Evolutionary conservation across 2,113 vertebrate species (phyloP).

Genomic region (Colius striatus): DNA sequence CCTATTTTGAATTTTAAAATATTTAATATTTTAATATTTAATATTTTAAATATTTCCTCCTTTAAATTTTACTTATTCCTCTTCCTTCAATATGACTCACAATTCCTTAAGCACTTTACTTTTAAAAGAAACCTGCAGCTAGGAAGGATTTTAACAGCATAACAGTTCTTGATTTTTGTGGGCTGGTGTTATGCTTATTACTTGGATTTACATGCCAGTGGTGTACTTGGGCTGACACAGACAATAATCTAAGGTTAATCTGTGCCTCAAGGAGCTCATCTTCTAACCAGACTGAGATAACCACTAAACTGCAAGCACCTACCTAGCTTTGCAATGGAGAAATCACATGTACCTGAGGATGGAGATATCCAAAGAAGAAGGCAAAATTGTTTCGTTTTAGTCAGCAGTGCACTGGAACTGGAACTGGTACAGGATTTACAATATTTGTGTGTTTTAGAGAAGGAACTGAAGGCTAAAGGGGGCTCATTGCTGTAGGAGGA

Average conservation of each 20-base stretch:
- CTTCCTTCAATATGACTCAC: background rate
- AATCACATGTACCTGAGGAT: background rate
- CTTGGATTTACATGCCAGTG: background rate
- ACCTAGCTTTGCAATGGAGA: background rate
- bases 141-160: background rate
- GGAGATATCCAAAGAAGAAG: background rate
- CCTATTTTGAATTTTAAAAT: background rate
- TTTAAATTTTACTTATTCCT: background rate
- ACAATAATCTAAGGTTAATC: background rate
- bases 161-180: background rate
- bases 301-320: background rate
- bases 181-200: background rate
- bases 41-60: background rate
- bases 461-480: background rate
- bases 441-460: rapidly evolving
- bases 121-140: background rate
- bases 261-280: background rate
- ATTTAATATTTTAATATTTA: background rate
- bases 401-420: background rate
- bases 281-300: background rate
- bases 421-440: background rate
- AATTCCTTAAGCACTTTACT: background rate
- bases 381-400: background rate
- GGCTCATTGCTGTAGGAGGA: background rate
- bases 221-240: background rate